phyloP scores from a whole-genome alignment of 2,888 invertebrate species.

The Pterostichus niger region DNA sequence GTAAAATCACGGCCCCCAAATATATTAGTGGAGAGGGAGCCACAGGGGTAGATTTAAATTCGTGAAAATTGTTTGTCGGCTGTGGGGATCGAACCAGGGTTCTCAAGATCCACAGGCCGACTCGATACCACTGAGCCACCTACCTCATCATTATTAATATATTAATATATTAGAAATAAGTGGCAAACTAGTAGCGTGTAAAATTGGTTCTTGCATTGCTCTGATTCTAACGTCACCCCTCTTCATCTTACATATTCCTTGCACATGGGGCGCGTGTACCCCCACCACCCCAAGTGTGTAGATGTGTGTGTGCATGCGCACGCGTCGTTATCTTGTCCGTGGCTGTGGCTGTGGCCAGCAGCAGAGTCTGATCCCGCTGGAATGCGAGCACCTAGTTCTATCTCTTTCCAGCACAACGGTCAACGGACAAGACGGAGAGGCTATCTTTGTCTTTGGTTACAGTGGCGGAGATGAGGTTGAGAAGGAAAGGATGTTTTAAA shows the following conservation, averaged over 20 bases:
- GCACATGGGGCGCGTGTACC: not conserved
- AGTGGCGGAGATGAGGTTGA: not conserved
- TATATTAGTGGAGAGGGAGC: too few species aligned
- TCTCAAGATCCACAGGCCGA: too few species aligned
- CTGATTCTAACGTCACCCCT: not conserved
- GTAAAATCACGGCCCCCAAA: too few species aligned
- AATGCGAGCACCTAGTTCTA: slow-evolving; percentile 58
- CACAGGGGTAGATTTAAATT: too few species aligned
- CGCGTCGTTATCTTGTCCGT: slow-evolving; percentile 1
- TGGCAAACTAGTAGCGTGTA: too few species aligned
- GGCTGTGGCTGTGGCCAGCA: slow-evolving; percentile 52
- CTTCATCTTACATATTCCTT: not conserved
- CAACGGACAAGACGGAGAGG: not conserved
- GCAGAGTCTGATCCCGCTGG: slow-evolving; percentile 58
- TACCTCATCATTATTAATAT: too few species aligned
- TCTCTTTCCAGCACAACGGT: slow-evolving; percentile 33
- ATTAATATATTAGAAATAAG: too few species aligned
- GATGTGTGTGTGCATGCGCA: slow-evolving; percentile 15
- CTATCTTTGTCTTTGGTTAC: not conserved
- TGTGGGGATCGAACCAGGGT: too few species aligned
- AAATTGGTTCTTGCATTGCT: not conserved
- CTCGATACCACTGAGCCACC: too few species aligned
- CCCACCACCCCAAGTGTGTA: not conserved
- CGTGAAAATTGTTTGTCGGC: too few species aligned
- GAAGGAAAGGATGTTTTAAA: too few species aligned